Evolutionary conservation across 2,888 invertebrate genomes (phyloP).

Genomic region (Fragum whitleyi): DNA sequence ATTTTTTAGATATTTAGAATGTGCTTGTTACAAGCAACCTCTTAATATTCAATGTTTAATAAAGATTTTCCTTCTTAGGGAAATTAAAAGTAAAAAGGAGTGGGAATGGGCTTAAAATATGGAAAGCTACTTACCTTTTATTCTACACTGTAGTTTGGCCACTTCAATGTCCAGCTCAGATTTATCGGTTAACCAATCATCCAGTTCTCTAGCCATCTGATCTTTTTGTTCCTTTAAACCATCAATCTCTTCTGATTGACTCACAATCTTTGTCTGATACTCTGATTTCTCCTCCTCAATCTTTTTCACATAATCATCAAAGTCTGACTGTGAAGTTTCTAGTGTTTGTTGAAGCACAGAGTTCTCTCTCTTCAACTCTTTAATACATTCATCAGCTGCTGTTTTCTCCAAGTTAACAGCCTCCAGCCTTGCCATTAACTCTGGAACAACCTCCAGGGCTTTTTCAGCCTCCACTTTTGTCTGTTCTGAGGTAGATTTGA

Average conservation of each 20-base stretch:
- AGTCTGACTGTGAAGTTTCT: constrained; percentile 58
- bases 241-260: constrained; percentile 52
- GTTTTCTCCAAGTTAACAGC: constrained; percentile 41
- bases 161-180: constrained; percentile 64
- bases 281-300: constrained; percentile 32
- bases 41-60: too few species aligned
- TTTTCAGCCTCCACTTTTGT: constrained; percentile 48
- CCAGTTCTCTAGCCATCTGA: constrained; percentile 54
- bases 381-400: constrained; percentile 49
- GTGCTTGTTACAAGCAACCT: too few species aligned
- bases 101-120: too few species aligned
- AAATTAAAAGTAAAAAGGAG: too few species aligned
- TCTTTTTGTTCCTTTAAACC: constrained; percentile 63
- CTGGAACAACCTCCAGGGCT: constrained; percentile 43
- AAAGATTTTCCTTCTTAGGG: too few species aligned
- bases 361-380: constrained; percentile 48
- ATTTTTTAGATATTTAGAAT: too few species aligned
- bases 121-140: constrained; percentile 40
- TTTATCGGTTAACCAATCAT: constrained; percentile 64
- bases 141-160: constrained; percentile 60
- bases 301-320: constrained; percentile 47
- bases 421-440: constrained; percentile 49
- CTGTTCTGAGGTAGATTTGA: constrained; percentile 54
- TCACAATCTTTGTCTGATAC: constrained; percentile 52
- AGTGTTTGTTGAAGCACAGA: constrained; percentile 47